phyloP scores from a whole-genome alignment of 2,797 vertebrate species.

The Mionectes olivaceus region DNA sequence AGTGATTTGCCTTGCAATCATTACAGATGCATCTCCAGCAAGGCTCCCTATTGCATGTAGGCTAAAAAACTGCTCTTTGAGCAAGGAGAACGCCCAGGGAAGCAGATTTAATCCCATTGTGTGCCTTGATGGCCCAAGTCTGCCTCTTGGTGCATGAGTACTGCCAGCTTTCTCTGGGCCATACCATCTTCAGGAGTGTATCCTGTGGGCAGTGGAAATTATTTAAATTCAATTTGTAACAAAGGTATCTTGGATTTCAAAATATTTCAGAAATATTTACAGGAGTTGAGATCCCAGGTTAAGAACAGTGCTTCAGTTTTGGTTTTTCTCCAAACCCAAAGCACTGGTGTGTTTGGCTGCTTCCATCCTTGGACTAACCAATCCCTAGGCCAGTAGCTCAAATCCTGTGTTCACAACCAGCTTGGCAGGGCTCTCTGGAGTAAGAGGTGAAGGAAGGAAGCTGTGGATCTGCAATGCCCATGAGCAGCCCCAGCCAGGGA shows the following conservation, averaged over 20 bases:
- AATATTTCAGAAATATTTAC: neutral
- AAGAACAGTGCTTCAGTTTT: neutral
- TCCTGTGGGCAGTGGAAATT: neutral
- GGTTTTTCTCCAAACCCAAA: neutral
- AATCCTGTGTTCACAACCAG: neutral
- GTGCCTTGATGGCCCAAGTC: neutral
- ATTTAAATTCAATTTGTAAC: neutral
- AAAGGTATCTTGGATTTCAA: neutral
- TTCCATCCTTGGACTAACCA: neutral
- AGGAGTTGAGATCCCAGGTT: neutral
- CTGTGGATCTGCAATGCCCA: neutral
- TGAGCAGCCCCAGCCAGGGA: neutral
- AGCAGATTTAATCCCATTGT: neutral
- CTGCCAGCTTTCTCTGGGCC: neutral
- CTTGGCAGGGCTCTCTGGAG: neutral
- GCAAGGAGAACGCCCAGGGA: neutral
- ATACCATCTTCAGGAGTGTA: neutral
- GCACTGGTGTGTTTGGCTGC: neutral
- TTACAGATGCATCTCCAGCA: neutral
- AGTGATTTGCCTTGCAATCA: neutral
- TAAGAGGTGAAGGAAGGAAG: neutral
- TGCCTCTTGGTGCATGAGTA: rapidly evolving
- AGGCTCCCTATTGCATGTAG: neutral
- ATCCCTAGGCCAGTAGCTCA: neutral
- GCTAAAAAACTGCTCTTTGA: neutral